phyloP scores from a whole-genome alignment of 2,888 invertebrate species.

The Atherix ibis region DNA sequence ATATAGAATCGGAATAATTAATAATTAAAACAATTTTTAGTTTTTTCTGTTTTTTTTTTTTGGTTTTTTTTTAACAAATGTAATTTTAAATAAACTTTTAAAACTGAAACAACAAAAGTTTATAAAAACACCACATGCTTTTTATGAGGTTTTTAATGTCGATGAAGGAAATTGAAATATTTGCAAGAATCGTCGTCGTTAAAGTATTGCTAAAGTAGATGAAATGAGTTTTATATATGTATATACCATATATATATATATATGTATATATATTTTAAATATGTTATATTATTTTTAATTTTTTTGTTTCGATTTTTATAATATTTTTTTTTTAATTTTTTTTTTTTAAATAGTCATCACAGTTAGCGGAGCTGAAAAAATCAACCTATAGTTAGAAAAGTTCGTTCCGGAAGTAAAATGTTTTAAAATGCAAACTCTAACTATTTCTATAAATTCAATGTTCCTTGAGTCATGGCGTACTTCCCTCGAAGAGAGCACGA shows the following conservation, averaged over 20 bases:
- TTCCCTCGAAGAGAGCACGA: conserved; percentile 33
- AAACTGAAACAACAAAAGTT: conserved; percentile 15
- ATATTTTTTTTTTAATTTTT: conserved; percentile 5
- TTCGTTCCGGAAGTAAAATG: conserved; percentile 25
- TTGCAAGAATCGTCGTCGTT: conserved; percentile 19
- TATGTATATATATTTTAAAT: neutral
- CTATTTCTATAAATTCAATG: conserved; percentile 12
- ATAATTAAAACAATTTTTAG: too few species aligned
- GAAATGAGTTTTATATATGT: conserved; percentile 15
- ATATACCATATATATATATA: too few species aligned
- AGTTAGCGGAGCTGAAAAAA: conserved; percentile 35
- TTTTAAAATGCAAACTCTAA: conserved; percentile 16
- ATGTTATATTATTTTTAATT: neutral
- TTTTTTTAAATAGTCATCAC: conserved; percentile 29
- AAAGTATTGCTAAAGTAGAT: conserved; percentile 13
- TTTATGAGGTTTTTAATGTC: conserved; percentile 16
- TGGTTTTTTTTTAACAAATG: conserved; percentile 13
- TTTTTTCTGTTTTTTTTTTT: too few species aligned
- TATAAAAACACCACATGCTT: conserved; percentile 21
- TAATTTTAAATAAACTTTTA: conserved; percentile 12
- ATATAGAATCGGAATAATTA: too few species aligned
- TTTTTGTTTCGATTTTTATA: neutral
- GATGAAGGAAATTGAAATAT: conserved; percentile 16
- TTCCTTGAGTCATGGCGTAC: conserved; percentile 27
- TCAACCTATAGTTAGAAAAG: conserved; percentile 26